Evolutionary conservation across 2,797 vertebrate genomes (phyloP), one percentile per base, ranked within the genome.

Genomic region (Odontamblyopus rebecca): DNA sequence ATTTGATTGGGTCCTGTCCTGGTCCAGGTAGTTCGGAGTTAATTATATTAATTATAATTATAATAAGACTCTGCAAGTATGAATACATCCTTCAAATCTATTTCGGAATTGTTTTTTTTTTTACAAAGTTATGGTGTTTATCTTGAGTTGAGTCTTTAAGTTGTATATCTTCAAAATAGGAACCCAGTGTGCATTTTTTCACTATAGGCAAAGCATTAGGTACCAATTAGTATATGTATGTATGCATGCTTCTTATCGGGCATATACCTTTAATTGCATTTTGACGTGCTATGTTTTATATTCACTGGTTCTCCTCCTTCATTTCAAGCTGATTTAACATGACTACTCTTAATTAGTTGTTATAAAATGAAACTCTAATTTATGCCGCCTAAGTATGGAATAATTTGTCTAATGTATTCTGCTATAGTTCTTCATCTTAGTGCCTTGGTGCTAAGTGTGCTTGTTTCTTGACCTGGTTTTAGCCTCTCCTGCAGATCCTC

Each of bases 401-500:
- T 16, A 27, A 18, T 50, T 51, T 16, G 63, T 51, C 13, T 51
- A 8, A 18, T 29, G 35, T 41, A 15, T 19, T 16, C 26, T 7
- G 23, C 71, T 61, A 6, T 61, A 26, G 27, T 48, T 61, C 23
- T 26, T 70, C 68, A 77, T 5, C 68, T 51, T n/a, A 9, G 11
- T 68, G n/a, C 2, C 64, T 64, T 13, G 73, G 59, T 72, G 69
- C 44, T 68, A 35, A 74, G 50, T 61, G 18, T 70, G 77, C 71
- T 68, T 72, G 57, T 65, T 74, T 78, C 60, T 77, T 76, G 80
- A 75, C 72, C 64, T 83, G 15, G n/a, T 73, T 38, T 84, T 75
- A 77, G 73, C 72, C 68, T 79, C 77, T 74, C 65, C 76, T 81
- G 67, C 79, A 82, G 85, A 85, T 85, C 86, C 82, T 90, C 82